Evolutionary conservation across 1,140 invertebrate genomes (phyloP).

Genomic region (Tetragonula clypearis): DNA sequence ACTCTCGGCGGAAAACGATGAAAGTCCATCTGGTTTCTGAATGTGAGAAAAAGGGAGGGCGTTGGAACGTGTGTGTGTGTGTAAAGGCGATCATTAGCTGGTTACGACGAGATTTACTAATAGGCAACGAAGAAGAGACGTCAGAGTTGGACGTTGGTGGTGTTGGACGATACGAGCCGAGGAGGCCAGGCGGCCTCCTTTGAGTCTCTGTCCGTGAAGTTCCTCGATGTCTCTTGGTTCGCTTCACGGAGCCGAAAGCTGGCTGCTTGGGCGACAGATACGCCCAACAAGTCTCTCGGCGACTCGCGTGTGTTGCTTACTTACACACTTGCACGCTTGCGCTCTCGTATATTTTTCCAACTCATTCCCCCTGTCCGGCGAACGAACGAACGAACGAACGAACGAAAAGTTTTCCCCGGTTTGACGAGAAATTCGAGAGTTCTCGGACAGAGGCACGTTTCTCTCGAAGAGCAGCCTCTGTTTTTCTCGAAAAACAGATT

Average conservation of each 20-base stretch:
- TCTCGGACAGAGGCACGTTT: too few species aligned
- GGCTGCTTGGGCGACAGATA: slow-evolving; percentile 67
- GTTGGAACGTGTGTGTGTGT: neutral
- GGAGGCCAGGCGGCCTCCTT: slow-evolving; percentile 67
- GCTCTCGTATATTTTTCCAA: slow-evolving; percentile 31
- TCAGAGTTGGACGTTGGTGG: slow-evolving; percentile 55
- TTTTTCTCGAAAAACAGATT: neutral
- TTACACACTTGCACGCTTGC: slow-evolving; percentile 8
- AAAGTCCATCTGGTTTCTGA: neutral
- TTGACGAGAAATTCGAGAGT: neutral
- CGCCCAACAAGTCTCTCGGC: slow-evolving; percentile 53
- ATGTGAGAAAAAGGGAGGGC: neutral
- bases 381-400: neutral
- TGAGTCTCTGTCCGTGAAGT: slow-evolving; percentile 44
- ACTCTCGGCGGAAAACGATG: neutral
- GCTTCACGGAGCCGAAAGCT: slow-evolving; percentile 67
- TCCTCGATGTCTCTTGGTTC: slow-evolving; percentile 60
- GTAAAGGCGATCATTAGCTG: slow-evolving; percentile 67
- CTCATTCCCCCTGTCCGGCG: neutral
- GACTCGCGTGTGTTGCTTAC: slow-evolving; percentile 28
- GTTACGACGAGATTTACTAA: slow-evolving; percentile 71
- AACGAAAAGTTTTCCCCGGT: neutral
- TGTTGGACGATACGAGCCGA: slow-evolving; percentile 69
- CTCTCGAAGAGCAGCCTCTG: neutral
- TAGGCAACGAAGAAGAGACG: slow-evolving; percentile 71